These are phyloP conservation scores for Labeo rohita DNA, from an alignment of 2,113 vertebrate species.

Conservation along the genomic window DNA sequence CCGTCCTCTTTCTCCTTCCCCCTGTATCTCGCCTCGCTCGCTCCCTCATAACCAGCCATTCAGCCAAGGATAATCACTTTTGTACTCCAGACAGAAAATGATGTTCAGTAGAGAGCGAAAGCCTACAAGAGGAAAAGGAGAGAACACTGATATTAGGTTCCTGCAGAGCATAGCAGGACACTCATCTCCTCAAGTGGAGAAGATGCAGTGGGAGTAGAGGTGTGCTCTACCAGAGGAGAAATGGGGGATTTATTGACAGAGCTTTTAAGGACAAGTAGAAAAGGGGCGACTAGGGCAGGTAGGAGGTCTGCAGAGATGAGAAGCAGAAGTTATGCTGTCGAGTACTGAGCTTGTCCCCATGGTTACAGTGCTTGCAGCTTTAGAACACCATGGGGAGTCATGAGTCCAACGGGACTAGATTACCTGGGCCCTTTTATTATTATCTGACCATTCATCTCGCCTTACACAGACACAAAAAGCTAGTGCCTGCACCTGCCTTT, in stretches of 20 bases:
- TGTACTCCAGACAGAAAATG: constrained; percentile 44
- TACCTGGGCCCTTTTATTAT: constrained; percentile 36
- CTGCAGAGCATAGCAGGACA: constrained; percentile 26
- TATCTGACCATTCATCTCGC: constrained; percentile 39
- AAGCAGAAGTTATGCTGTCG: constrained; percentile 17
- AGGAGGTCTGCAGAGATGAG: constrained; percentile 26
- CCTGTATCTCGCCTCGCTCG: constrained; percentile 18
- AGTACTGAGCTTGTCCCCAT: constrained; percentile 47
- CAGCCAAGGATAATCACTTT: constrained; percentile 46
- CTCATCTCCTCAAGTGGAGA: constrained; percentile 48
- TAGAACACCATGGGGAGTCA: constrained; percentile 40
- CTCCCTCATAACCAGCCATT: constrained; percentile 37
- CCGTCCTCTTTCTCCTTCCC: constrained; percentile 11
- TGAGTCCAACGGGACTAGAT: constrained; percentile 39
- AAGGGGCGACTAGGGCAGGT: constrained; percentile 1
- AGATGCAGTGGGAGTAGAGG: constrained; percentile 23
- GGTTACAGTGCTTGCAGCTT: constrained; percentile 51
- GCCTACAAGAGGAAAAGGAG: constrained; percentile 20
- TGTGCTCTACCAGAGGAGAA: not conserved
- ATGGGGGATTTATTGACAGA: constrained; percentile 40
- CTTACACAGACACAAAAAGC: constrained; percentile 14
- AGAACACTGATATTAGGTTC: constrained; percentile 40
- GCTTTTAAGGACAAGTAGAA: constrained; percentile 38
- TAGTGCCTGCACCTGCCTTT: not conserved
- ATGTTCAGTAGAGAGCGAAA: constrained; percentile 29